Conservation (phyloP, 2,888 invertebrate genomes). For the Fragum fragum region DNA sequence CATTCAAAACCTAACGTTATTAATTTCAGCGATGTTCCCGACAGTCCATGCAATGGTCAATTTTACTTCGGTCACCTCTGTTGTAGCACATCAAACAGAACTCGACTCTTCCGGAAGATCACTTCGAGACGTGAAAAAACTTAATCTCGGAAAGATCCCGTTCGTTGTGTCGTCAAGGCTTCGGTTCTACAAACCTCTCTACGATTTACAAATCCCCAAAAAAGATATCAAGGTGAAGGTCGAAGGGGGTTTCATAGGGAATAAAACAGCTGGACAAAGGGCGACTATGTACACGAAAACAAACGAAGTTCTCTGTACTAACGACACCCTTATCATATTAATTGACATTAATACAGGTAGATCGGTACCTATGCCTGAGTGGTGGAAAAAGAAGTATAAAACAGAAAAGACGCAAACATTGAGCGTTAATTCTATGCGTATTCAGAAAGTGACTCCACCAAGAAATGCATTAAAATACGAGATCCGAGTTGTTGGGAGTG, state of each 20-base stretch:
- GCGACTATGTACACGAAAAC: not conserved
- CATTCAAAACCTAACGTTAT: too few relatives aligned
- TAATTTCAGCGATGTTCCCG: not conserved
- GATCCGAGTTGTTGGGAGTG: not conserved
- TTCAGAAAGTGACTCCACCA: not conserved
- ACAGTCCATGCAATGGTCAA: not conserved
- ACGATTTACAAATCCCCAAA: not conserved
- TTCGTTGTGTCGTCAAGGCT: not conserved
- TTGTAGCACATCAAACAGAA: not conserved
- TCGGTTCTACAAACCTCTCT: not conserved
- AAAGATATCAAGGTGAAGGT: not conserved
- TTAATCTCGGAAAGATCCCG: not conserved
- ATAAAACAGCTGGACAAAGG: not conserved
- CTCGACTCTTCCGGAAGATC: not conserved
- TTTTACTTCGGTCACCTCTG: not conserved
- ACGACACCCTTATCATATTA: not conserved
- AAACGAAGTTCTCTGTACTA: not conserved
- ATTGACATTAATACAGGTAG: not conserved
- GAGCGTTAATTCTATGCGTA: not conserved
- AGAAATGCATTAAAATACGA: not conserved
- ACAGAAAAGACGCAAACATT: not conserved
- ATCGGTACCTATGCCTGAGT: not conserved
- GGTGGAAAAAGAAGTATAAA: not conserved
- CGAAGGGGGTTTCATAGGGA: not conserved
- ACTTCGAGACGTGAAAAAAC: not conserved